These are phyloP conservation scores for Podotricha telesiphe DNA, from an alignment of 2,888 invertebrate genomes.

Conservation along the genomic window DNA sequence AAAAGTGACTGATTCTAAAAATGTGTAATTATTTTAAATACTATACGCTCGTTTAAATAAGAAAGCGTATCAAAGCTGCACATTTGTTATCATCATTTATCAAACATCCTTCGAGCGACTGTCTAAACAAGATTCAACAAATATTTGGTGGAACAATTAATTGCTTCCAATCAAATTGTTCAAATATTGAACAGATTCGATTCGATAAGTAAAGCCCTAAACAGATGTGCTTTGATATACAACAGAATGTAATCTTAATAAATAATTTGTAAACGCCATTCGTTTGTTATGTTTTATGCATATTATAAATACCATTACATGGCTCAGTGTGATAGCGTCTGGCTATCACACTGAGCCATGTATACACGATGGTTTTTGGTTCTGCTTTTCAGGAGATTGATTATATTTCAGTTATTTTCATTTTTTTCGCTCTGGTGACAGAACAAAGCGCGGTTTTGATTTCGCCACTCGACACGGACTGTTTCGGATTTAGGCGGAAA, in stretches of 20 bases:
- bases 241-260: background rate
- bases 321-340: too few species aligned
- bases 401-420: too few species aligned
- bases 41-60: background rate
- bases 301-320: too few species aligned
- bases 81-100: background rate
- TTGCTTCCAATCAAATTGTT: slow-evolving; percentile 24
- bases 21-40: background rate
- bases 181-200: slow-evolving; percentile 15
- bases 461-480: too few species aligned
- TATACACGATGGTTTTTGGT: too few species aligned
- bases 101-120: slow-evolving; percentile 11
- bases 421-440: too few species aligned
- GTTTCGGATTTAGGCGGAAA: too few species aligned
- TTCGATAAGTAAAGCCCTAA: slow-evolving; percentile 1
- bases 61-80: background rate
- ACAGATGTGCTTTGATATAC: slow-evolving; percentile 13
- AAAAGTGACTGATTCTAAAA: too few species aligned
- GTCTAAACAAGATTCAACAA: slow-evolving; percentile 18
- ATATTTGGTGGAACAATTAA: slow-evolving; percentile 23
- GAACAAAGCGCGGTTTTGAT: too few species aligned
- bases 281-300: too few species aligned
- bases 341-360: too few species aligned
- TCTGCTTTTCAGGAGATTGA: too few species aligned
- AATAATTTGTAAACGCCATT: background rate